Evolutionary conservation across 2,113 vertebrate genomes (phyloP).

Genomic region (Callorhinus ursinus): DNA sequence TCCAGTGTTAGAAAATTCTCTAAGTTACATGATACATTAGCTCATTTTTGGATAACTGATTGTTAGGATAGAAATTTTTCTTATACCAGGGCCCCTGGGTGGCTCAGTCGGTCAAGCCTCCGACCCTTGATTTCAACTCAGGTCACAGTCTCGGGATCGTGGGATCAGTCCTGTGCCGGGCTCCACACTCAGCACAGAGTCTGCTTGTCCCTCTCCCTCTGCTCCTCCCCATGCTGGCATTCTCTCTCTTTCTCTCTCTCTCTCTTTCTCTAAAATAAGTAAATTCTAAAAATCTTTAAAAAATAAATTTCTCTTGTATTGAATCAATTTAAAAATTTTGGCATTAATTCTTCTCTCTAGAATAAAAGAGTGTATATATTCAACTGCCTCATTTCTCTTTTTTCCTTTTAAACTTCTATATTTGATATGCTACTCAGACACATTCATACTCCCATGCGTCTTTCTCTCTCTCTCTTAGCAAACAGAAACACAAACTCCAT

Average conservation of each 20-base stretch:
- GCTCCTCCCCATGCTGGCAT: too few relatives aligned
- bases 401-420: neutral
- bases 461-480: neutral
- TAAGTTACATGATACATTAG: neutral
- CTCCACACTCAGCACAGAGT: too few relatives aligned
- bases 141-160: neutral
- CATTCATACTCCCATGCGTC: neutral
- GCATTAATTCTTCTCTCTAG: neutral
- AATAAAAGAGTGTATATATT: neutral
- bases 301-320: neutral
- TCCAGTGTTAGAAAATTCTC: neutral
- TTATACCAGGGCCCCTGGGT: neutral
- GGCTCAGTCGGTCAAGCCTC: neutral
- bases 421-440: neutral
- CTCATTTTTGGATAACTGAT: neutral
- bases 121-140: neutral
- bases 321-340: neutral
- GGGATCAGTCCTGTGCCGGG: neutral
- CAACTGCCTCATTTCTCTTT: neutral
- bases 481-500: slow-evolving; percentile 76
- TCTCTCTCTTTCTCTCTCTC: too few relatives aligned
- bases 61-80: neutral
- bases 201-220: too few relatives aligned
- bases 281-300: neutral
- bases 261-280: too few relatives aligned